Evolutionary conservation across 2,113 vertebrate species (phyloP), one percentile per base, ranked within the genome.

Genomic region (Strix aluco): DNA sequence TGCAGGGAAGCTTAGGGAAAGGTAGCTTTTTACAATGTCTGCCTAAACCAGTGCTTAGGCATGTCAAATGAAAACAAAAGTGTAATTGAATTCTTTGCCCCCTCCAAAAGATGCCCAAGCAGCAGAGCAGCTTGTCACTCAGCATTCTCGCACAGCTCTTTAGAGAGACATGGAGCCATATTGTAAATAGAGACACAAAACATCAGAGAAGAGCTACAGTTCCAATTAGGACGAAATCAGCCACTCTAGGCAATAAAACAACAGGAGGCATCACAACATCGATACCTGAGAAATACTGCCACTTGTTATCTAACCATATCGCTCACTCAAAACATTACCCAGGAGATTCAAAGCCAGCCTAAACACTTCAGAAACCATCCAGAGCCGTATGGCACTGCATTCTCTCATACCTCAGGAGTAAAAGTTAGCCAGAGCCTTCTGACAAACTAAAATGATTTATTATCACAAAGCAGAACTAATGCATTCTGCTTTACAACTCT

Each of bases 381-480:
- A 95, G 84, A 96, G 97, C 97, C 98, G 96, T 98, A 98, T 98
- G 98, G 98, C 97, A 96, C 67, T 67, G 90, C 92, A 81, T 96
- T 97, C 96, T 95, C 95, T 93, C 90, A 97, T 97, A 98, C 97
- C 98, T 98, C 98, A 96, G 86, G 98, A 98, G 98, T 96, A 97
- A 98, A 98, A 98, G 98, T 98, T 98, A 98, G 95, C 97, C 97
- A 95, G 97, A 96, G 97, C 92, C 97, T 96, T 90, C 96, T 98
- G 98, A 98, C 98, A 97, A 97, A 98, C 94, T 90, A 94, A 98
- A 97, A 98, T 99, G 99, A 99, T 99, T 99, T 99, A 99, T 99
- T 98, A 98, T 98, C 98, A 97, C 97, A 96, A 97, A 96, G 97
- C 97, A 98, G 97, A 97, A 98, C 98, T 99, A 99, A 99, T 99